phyloP scores from a whole-genome alignment of 2,888 invertebrate genomes.

The Nomada goodeniana region DNA sequence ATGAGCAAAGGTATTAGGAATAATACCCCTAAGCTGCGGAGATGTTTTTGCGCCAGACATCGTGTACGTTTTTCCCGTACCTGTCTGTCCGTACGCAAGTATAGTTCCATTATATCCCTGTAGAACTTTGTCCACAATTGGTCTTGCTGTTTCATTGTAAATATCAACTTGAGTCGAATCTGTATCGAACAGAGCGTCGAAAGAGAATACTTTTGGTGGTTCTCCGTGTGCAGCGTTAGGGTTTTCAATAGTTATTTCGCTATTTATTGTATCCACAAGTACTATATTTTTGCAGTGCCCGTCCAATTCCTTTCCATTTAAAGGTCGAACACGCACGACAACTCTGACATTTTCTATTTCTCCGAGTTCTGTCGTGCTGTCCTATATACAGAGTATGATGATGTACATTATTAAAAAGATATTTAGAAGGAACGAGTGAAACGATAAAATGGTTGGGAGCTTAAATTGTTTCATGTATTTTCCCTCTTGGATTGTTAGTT shows the following conservation, averaged over 20 bases:
- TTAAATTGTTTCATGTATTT: background rate
- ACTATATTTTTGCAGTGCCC: slow-evolving; percentile 90
- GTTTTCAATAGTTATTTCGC: slow-evolving; percentile 91
- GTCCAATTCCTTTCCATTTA: slow-evolving; percentile 93
- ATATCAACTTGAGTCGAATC: slow-evolving; percentile 96
- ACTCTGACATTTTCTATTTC: slow-evolving; percentile 98
- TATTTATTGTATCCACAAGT: slow-evolving; percentile 91
- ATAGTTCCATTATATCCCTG: slow-evolving; percentile 98
- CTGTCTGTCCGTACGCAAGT: slow-evolving; percentile 96
- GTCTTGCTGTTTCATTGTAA: slow-evolving; percentile 97
- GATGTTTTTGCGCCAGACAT: slow-evolving; percentile 97
- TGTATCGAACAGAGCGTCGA: slow-evolving; percentile 96
- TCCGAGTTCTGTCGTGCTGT: slow-evolving; percentile 85
- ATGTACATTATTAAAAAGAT: background rate
- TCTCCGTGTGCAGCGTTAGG: slow-evolving; percentile 90
- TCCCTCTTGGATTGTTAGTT: background rate
- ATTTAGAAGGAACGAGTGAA: background rate
- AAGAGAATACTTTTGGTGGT: slow-evolving; percentile 95
- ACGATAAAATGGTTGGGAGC: background rate
- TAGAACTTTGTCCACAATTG: slow-evolving; percentile 98
- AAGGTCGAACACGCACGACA: slow-evolving; percentile 96
- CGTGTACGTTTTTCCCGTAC: slow-evolving; percentile 99
- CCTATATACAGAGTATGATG: slow-evolving; percentile 78
- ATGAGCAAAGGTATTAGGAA: slow-evolving; percentile 99
- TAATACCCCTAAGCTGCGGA: slow-evolving; percentile 97